phyloP scores from a whole-genome alignment of 1,140 invertebrate species.

The Bombus pyrosoma region DNA sequence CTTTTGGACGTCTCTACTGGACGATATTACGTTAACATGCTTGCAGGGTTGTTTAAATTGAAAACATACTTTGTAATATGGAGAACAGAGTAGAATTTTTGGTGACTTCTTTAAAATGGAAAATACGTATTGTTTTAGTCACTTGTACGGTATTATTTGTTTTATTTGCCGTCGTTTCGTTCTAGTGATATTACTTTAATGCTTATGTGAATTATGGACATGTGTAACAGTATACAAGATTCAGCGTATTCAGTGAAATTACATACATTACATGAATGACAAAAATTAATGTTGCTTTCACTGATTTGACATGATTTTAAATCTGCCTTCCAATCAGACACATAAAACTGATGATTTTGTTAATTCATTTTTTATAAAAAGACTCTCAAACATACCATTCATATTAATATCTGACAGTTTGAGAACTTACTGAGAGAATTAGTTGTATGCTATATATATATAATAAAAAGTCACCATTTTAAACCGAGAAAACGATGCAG shows the following conservation, averaged over 20 bases:
- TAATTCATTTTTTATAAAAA: not conserved
- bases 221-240: not conserved
- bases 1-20: conserved; percentile 1
- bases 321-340: too few relatives aligned
- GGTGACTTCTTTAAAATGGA: not conserved
- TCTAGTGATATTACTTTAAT: not conserved
- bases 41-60: not conserved
- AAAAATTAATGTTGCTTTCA: too few relatives aligned
- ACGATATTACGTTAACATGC: conserved; percentile 32
- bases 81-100: not conserved
- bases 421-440: not conserved
- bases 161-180: not conserved
- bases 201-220: not conserved
- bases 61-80: not conserved
- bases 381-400: not conserved
- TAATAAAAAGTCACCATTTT: too few relatives aligned
- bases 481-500: too few relatives aligned
- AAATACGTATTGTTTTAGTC: not conserved
- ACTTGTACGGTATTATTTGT: not conserved
- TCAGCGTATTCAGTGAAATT: too few relatives aligned
- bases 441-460: too few relatives aligned
- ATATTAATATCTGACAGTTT: not conserved
- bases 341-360: not conserved
- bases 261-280: too few relatives aligned
- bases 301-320: too few relatives aligned